These are phyloP conservation scores for Himalopsyche kuldschensis DNA, from an alignment of 2,888 invertebrate species.

Conservation along the genomic window DNA sequence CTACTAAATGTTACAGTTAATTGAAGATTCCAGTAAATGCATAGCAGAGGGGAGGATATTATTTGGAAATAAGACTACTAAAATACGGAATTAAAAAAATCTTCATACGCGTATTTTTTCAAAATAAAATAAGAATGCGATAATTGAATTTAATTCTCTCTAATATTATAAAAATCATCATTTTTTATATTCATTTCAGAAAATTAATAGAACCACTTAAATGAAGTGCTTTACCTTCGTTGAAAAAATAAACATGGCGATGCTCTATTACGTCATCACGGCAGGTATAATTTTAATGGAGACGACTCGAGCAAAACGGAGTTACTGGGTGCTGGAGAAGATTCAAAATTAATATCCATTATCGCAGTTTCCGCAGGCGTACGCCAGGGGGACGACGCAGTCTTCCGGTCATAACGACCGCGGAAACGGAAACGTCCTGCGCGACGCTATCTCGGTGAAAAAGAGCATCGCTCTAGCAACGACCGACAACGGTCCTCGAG, in stretches of 20 bases:
- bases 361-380: constrained; percentile 7
- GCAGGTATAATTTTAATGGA: background rate
- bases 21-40: too few relatives aligned
- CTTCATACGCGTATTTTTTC: too few relatives aligned
- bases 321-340: background rate
- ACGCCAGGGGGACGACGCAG: background rate
- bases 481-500: background rate
- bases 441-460: background rate
- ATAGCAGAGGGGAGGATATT: too few relatives aligned
- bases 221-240: background rate
- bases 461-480: background rate
- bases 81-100: too few relatives aligned
- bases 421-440: background rate
- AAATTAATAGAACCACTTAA: background rate
- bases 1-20: too few relatives aligned
- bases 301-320: background rate
- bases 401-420: constrained; percentile 12
- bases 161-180: too few relatives aligned
- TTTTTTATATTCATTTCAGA: background rate
- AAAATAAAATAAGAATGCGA: too few relatives aligned
- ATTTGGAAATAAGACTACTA: too few relatives aligned
- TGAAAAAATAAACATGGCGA: background rate
- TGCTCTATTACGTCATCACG: background rate
- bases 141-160: too few relatives aligned
- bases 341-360: constrained; percentile 27